Percentiles rank a stretch among this genome's conserved stretches.
phyloP scores from a whole-genome alignment of 2,113 vertebrate species.

The Caranx melampygus region DNA sequence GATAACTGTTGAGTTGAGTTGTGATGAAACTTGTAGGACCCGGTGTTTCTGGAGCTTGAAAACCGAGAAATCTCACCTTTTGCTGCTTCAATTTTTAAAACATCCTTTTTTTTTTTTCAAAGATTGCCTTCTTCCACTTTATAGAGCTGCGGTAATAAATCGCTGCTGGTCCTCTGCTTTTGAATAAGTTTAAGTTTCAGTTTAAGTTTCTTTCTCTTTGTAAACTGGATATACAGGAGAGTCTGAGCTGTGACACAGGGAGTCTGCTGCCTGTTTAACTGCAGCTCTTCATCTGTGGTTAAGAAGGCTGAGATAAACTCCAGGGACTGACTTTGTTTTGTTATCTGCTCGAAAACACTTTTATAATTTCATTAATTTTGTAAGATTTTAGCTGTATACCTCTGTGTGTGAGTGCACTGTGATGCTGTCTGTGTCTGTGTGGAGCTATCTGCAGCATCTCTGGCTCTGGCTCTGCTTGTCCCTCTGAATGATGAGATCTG shows the following conservation, averaged over 20 bases:
- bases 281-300: neutral
- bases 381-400: neutral
- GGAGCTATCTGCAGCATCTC: constrained; percentile 51
- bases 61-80: too few species aligned
- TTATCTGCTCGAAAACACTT: neutral
- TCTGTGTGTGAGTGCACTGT: neutral
- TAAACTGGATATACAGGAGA: neutral
- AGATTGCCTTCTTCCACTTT: too few species aligned
- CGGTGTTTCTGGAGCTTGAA: too few species aligned
- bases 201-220: neutral
- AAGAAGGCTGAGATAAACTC: neutral
- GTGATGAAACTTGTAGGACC: neutral
- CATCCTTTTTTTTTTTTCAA: too few species aligned
- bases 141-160: too few species aligned
- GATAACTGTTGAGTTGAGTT: neutral
- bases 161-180: too few species aligned
- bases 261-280: neutral
- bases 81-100: too few species aligned
- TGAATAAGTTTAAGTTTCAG: too few species aligned
- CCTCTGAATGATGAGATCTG: constrained; percentile 29
- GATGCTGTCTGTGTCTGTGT: constrained; percentile 10
- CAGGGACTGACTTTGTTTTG: neutral
- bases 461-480: constrained; percentile 12
- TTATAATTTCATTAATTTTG: neutral
- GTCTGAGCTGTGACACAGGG: neutral